A percentile compares a stretch with the other conserved stretches of the same genome.
These are phyloP conservation scores for Trichogramma dendrolimi DNA, from an alignment of 2,888 invertebrate species.

Conservation along the genomic window DNA sequence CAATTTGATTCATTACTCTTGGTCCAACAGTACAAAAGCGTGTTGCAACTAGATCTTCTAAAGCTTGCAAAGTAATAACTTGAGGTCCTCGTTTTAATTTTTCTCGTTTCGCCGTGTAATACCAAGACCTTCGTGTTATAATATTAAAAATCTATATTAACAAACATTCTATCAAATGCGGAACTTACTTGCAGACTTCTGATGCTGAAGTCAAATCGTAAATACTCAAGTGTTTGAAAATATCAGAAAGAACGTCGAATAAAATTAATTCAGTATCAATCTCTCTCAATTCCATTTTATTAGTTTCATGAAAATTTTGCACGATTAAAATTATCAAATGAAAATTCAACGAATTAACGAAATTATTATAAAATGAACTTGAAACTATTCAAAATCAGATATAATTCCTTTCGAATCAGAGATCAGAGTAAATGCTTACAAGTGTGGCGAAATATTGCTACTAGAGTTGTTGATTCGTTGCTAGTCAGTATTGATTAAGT, in stretches of 20 bases:
- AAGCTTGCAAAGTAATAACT: slow-evolving; percentile 21
- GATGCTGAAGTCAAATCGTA: slow-evolving; percentile 17
- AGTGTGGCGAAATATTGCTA: too few species aligned
- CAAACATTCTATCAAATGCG: neutral
- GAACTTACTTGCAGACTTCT: slow-evolving; percentile 23
- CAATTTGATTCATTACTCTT: neutral
- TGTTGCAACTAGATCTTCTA: slow-evolving; percentile 17
- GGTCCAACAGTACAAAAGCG: slow-evolving; percentile 2
- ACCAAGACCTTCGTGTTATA: slow-evolving; percentile 20
- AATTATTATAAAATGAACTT: too few species aligned
- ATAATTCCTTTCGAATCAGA: too few species aligned
- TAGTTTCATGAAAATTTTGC: too few species aligned
- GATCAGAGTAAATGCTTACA: too few species aligned
- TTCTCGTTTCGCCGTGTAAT: slow-evolving; percentile 14
- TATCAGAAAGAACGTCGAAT: slow-evolving; percentile 14
- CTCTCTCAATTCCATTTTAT: too few species aligned
- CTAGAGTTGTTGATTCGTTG: too few species aligned
- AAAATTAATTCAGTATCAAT: slow-evolving; percentile 13
- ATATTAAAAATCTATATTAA: neutral
- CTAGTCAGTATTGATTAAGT: too few species aligned
- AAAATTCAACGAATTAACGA: too few species aligned
- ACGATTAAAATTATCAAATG: too few species aligned
- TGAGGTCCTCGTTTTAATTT: slow-evolving; percentile 25
- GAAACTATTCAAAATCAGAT: too few species aligned
- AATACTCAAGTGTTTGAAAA: slow-evolving; percentile 21